phyloP scores from a whole-genome alignment of 2,888 invertebrate genomes.

The Thymelicus lineola region DNA sequence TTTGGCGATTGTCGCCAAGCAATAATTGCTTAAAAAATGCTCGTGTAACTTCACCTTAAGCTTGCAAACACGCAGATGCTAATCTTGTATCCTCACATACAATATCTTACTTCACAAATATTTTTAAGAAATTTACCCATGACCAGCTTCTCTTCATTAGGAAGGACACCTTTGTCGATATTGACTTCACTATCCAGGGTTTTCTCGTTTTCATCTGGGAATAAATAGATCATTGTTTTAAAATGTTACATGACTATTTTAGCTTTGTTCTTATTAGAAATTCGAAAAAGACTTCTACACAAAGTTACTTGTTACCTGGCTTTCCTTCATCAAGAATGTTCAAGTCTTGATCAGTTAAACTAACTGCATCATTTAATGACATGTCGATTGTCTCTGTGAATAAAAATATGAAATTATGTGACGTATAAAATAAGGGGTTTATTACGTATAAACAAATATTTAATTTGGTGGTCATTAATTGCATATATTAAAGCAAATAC shows the following conservation, averaged over 20 bases:
- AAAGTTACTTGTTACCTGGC: neutral
- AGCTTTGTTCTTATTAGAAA: no score
- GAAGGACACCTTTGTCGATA: neutral
- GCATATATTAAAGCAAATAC: no score
- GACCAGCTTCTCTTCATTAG: neutral
- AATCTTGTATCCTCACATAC: no score
- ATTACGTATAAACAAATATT: no score
- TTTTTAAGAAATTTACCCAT: conserved; percentile 2
- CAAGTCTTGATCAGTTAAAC: neutral
- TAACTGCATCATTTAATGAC: neutral
- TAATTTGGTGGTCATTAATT: no score
- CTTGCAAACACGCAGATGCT: no score
- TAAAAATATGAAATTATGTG: neutral
- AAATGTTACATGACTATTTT: no score
- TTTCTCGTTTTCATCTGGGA: conserved; percentile 20
- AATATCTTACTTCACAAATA: conserved; percentile 10
- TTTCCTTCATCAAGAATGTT: neutral
- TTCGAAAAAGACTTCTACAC: no score
- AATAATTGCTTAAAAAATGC: no score
- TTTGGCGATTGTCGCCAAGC: no score
- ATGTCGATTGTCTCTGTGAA: conserved; percentile 13
- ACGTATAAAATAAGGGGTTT: no score
- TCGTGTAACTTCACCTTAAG: no score
- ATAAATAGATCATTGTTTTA: neutral
- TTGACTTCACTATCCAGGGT: neutral